Evolutionary conservation across 1,140 invertebrate species (phyloP), one percentile per base, ranked within the genome.

Genomic region (Lethrus apterus): DNA sequence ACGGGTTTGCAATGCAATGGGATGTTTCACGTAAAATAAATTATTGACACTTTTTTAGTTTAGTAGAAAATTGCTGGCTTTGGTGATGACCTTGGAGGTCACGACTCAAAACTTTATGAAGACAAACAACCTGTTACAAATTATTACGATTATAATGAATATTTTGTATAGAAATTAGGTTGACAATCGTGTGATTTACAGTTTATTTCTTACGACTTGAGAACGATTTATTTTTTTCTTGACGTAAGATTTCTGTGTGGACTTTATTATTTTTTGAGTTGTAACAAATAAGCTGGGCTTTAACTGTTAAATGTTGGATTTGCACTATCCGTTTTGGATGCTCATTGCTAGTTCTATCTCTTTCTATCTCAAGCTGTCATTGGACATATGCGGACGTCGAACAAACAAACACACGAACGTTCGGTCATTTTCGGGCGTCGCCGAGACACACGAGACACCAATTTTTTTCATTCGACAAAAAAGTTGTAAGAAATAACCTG

Each of bases 261-360:
- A 44, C 48, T 20, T 42, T 44, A 5, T 4, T 50, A 38, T 23
- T 44, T 45, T 26, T 44, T 29, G 32, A 38, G 14, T 50, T 35
- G 49, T 33, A 51, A 44, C 30, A 38, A 44, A 45, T 48, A 51
- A 48, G 44, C 49, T 44, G 42, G 44, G 60, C 60, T 62, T 62
- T 62, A 59, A 53, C 56, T 62, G 60, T 62, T 56, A 40, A 54
- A 54, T 54, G 52, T 54, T 48, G 44, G 44, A 34, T 48, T 54
- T 62, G 60, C 60, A 62, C 60, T 59, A 46, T 48, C 48, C 31
- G 48, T 56, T 51, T 56, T 57, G 60, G 53, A 53, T 62, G 60
- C 60, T 52, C 58, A 60, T 55, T 56, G 60, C 60, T 62, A 60
- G 58, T 56, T 62, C 58, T 62, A 58, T 60, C 56, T 62, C 58